These are phyloP conservation scores for Podabrus alpinus DNA, from an alignment of 2,888 invertebrate genomes.

Conservation along the genomic window DNA sequence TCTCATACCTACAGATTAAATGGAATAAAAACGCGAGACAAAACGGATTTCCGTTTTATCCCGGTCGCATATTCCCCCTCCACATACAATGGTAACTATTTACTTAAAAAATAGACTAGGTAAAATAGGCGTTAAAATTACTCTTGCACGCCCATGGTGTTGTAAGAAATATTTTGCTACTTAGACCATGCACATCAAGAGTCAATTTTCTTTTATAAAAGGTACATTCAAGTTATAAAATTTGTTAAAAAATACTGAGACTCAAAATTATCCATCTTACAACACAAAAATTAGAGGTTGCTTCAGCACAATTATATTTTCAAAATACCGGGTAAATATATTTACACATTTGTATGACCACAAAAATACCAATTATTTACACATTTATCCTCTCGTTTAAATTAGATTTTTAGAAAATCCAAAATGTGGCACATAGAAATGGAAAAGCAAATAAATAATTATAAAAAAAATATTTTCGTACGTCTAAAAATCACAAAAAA, in stretches of 20 bases:
- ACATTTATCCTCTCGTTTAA: conserved; percentile 20
- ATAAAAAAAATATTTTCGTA: conserved; percentile 7
- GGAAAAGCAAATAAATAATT: conserved; percentile 25
- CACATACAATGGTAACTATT: not conserved
- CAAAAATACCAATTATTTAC: conserved; percentile 13
- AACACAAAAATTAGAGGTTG: not conserved
- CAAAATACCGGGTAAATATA: conserved; percentile 7
- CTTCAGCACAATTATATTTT: conserved; percentile 15
- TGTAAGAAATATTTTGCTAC: not conserved
- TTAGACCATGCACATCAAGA: conserved; percentile 14
- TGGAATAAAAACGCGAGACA: not conserved
- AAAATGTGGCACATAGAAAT: conserved; percentile 29
- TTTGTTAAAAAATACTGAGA: conserved; percentile 26
- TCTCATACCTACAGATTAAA: not conserved
- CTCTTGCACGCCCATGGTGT: not conserved
- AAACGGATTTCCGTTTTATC: not conserved
- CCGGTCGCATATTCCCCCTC: not conserved
- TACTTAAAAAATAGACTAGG: not conserved
- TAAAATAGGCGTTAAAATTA: not conserved
- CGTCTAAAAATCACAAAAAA: conserved; percentile 19
- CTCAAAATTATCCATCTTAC: not conserved
- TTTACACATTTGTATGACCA: conserved; percentile 23
- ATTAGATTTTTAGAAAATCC: conserved; percentile 20
- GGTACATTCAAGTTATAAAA: conserved; percentile 21
- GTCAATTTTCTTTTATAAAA: conserved; percentile 15